These are phyloP conservation scores for Acronicta alni DNA, from an alignment of 2,888 invertebrate species.

Conservation along the genomic window DNA sequence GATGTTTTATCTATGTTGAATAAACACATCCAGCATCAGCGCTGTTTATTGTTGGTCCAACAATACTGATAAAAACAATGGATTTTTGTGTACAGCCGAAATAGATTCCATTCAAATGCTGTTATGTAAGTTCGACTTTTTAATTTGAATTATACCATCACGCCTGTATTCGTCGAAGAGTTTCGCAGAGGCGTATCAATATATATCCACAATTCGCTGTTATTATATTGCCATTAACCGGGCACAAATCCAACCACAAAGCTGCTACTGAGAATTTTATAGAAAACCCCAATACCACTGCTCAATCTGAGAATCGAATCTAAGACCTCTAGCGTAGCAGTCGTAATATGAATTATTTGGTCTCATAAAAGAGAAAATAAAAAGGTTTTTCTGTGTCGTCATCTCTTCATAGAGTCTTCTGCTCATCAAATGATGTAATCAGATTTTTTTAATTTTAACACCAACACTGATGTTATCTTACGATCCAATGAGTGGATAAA, in stretches of 20 bases:
- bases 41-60: conserved; percentile 55
- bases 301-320: too few species aligned
- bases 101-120: conserved; percentile 20
- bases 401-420: conserved; percentile 3
- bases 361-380: conserved; percentile 1
- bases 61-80: conserved; percentile 56
- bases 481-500: conserved; percentile 11
- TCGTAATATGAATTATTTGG: conserved; percentile 2
- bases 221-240: too few species aligned
- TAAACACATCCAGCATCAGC: conserved; percentile 53
- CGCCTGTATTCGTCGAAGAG: too few species aligned
- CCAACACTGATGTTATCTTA: conserved; percentile 8
- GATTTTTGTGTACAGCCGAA: conserved; percentile 39
- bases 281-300: too few species aligned
- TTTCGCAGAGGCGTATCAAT: too few species aligned
- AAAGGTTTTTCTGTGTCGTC: too few species aligned
- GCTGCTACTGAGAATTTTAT: too few species aligned
- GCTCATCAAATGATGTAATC: conserved; percentile 5
- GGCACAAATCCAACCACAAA: too few species aligned
- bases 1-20: conserved; percentile 45
- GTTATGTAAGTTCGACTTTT: conserved; percentile 4
- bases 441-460: conserved; percentile 13
- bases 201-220: too few species aligned
- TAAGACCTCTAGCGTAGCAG: too few species aligned
- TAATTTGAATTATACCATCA: too few species aligned